Evolutionary conservation across 2,113 vertebrate genomes (phyloP).

Genomic region (Brachionichthys hirsutus): DNA sequence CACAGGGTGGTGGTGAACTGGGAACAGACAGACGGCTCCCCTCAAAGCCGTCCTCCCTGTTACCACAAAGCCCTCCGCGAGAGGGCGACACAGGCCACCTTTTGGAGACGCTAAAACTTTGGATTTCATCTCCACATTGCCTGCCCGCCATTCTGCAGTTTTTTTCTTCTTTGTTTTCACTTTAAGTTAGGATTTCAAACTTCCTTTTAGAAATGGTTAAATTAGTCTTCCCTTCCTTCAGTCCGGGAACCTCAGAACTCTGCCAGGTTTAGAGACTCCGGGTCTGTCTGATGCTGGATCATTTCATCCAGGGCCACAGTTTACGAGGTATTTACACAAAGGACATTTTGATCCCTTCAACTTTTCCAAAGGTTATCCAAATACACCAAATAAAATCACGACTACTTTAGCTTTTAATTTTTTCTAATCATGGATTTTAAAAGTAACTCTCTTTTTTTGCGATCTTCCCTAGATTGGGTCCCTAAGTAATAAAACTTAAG

Average conservation of each 20-base stretch:
- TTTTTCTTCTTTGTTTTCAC: neutral
- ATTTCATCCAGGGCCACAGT: slow-evolving; percentile 45
- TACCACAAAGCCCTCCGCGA: slow-evolving; percentile 15
- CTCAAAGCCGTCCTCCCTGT: neutral
- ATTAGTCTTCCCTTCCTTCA: neutral
- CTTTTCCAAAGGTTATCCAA: no score
- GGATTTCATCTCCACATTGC: neutral
- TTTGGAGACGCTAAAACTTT: slow-evolving; percentile 1
- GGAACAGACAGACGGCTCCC: no score
- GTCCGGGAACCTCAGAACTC: neutral
- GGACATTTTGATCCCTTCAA: no score
- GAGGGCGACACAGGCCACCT: slow-evolving; percentile 72
- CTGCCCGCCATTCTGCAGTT: neutral
- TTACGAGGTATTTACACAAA: slow-evolving; percentile 1
- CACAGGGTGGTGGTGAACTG: neutral
- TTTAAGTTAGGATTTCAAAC: no score
- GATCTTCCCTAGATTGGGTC: no score
- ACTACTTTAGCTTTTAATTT: neutral
- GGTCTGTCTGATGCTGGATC: slow-evolving; percentile 29
- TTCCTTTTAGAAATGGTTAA: no score
- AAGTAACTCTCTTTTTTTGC: neutral
- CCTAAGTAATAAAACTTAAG: no score
- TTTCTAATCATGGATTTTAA: neutral
- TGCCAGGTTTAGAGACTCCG: slow-evolving; percentile 18
- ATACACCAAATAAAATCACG: neutral